A percentile compares a stretch with the other conserved stretches of the same genome.
Evolutionary conservation across 1,140 invertebrate genomes (phyloP).

Genomic region (Drosophila ananassae): DNA sequence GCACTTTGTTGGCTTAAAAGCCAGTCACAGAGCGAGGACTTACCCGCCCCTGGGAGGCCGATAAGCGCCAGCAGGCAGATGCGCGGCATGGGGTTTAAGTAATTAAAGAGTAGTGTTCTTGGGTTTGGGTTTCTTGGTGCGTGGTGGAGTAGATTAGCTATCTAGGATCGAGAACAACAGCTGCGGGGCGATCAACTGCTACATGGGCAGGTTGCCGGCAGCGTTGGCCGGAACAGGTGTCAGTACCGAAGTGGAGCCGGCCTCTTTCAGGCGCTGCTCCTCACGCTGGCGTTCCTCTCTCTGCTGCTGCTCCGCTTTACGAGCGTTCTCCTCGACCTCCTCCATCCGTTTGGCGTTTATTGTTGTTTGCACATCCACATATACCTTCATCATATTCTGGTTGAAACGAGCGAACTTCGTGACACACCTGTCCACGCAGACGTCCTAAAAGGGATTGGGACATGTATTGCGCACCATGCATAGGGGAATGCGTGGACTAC

Average conservation of each 20-base stretch:
- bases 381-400: conserved; percentile 87
- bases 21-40: conserved; percentile 58
- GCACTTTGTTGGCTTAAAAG: conserved; percentile 22
- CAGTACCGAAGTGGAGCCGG: conserved; percentile 24
- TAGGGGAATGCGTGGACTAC: neutral
- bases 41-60: conserved; percentile 70
- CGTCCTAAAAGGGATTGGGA: conserved; percentile 84
- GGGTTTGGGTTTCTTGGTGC: neutral
- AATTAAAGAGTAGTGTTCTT: neutral
- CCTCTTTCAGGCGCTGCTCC: conserved; percentile 46
- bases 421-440: conserved; percentile 92
- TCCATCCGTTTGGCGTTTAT: conserved; percentile 67
- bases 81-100: conserved; percentile 28
- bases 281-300: conserved; percentile 53
- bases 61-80: conserved; percentile 67
- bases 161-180: conserved; percentile 61
- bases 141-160: conserved; percentile 47
- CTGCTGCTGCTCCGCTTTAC: conserved; percentile 50
- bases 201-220: conserved; percentile 45
- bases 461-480: neutral
- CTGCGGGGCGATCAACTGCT: conserved; percentile 55
- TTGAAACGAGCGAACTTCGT: conserved; percentile 95
- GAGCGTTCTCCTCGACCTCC: conserved; percentile 66
- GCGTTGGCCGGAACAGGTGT: conserved; percentile 24
- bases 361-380: conserved; percentile 80